Base-by-base conservation (phyloP, 1,140 invertebrate species). In the Ruditapes philippinarum region DNA sequence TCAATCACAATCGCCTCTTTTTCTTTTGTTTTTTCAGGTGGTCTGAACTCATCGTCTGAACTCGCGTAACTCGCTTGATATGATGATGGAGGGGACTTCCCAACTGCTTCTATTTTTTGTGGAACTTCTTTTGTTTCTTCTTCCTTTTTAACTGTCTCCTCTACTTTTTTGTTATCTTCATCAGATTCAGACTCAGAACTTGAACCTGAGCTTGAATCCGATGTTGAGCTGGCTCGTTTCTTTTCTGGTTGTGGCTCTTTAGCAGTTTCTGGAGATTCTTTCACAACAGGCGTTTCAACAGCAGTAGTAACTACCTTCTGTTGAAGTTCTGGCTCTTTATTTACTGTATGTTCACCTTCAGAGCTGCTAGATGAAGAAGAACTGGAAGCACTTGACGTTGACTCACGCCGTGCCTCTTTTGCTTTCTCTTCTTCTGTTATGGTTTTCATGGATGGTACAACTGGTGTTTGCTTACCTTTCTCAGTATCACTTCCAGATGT, bases 321-420 rank as follows among this genome's bases (percentile, higher is more conserved):
- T 62, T 28, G n/a, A 4, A 25, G 25, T 62, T 83, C 70, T 83
- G 25, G 22, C 22, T 83, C 62, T 31, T 65, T 65, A n/a, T 22
- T 49, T 25, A 83, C 40, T 9, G 62, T 60, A 25, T 83, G 70
- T 65, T 83, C 80, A 31, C 80, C 62, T 31, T 31, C 80, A 25
- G 80, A 83, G 80, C 80, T 83, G 31, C 80, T 83, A n/a, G 80
- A 83, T 7, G 80, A 83, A 40, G 54, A 40, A 40, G 54, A 40
- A 31, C 57, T 45, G 5, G 80, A 49, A 54, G 38, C 45, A 45
- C 80, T 83, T 38, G 57, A 83, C 9, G 57, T 68, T 38, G 62
- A 83, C 17, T 25, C 38, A 9, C 78, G 22, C 19, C 78, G 42
- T 0, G 38, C 0, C 25, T 80, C 40, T 22, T 40, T 83, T n/a